Percentiles rank a stretch among this genome's conserved stretches.
Evolutionary conservation across 1,140 invertebrate species (phyloP).

Genomic region (Agraylea sexmaculata): DNA sequence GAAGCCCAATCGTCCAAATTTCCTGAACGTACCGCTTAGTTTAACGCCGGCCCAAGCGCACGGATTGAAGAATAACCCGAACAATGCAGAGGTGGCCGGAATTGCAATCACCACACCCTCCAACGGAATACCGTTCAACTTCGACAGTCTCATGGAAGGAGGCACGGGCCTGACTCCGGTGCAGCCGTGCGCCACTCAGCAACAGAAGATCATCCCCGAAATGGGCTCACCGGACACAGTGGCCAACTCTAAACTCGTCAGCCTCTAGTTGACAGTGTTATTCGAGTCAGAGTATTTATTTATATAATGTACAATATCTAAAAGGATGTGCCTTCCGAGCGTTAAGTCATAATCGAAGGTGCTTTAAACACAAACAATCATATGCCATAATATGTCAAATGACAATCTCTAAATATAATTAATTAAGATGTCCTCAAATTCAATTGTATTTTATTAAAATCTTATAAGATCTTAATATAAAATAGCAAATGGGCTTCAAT

Average conservation of each 20-base stretch:
- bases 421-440: no score
- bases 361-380: no score
- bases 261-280: no score
- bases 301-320: no score
- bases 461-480: no score
- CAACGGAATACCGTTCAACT: slow-evolving; percentile 76
- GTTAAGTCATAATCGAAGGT: no score
- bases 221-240: slow-evolving; percentile 28
- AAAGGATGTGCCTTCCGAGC: no score
- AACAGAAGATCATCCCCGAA: slow-evolving; percentile 30
- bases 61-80: slow-evolving; percentile 23
- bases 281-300: no score
- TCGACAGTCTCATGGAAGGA: slow-evolving; percentile 85
- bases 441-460: no score
- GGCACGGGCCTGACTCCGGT: slow-evolving; percentile 83
- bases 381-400: no score
- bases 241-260: slow-evolving; percentile 29
- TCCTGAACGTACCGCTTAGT: slow-evolving; percentile 44
- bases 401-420: no score
- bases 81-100: slow-evolving; percentile 53
- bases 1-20: slow-evolving; percentile 54
- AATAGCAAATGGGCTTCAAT: no score
- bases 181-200: slow-evolving; percentile 39
- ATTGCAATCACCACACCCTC: slow-evolving; percentile 80
- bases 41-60: slow-evolving; percentile 31